A percentile compares a stretch with the other conserved stretches of the same genome.
Evolutionary conservation across 2,113 vertebrate genomes (phyloP).

Genomic region (Aythya baeri): DNA sequence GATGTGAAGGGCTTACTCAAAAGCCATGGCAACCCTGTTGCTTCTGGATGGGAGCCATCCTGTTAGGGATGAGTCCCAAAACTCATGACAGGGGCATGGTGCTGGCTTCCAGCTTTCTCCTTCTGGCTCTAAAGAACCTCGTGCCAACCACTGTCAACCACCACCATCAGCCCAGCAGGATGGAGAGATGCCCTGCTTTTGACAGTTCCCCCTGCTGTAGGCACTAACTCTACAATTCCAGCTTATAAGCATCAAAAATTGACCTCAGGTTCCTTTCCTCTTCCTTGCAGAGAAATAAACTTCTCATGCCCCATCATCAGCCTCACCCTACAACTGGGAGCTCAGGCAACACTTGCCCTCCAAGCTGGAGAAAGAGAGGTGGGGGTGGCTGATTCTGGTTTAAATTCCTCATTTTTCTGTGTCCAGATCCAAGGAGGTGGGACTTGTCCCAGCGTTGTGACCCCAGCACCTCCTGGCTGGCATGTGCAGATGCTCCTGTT

Average conservation of each 20-base stretch:
- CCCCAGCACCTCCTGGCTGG: accelerated
- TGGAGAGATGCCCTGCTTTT: neutral
- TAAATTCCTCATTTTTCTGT: neutral
- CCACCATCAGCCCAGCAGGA: no score
- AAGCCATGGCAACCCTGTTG: neutral
- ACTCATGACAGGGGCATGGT: accelerated
- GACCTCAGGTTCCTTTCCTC: neutral
- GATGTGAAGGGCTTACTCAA: neutral
- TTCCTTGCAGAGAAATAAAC: accelerated
- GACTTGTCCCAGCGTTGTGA: neutral
- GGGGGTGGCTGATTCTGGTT: neutral
- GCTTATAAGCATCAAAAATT: neutral
- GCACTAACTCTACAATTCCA: accelerated
- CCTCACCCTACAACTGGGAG: neutral
- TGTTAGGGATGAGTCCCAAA: neutral
- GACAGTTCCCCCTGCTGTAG: accelerated
- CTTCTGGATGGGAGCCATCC: neutral
- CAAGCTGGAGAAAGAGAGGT: neutral
- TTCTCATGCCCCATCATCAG: accelerated
- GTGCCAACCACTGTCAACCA: neutral
- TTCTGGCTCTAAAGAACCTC: neutral
- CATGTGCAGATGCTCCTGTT: neutral
- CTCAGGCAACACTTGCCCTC: neutral
- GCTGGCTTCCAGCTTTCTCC: neutral
- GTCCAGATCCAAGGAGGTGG: neutral